Evolutionary conservation across 2,888 invertebrate species (phyloP).

Genomic region (Archaeoteleia sp.): DNA sequence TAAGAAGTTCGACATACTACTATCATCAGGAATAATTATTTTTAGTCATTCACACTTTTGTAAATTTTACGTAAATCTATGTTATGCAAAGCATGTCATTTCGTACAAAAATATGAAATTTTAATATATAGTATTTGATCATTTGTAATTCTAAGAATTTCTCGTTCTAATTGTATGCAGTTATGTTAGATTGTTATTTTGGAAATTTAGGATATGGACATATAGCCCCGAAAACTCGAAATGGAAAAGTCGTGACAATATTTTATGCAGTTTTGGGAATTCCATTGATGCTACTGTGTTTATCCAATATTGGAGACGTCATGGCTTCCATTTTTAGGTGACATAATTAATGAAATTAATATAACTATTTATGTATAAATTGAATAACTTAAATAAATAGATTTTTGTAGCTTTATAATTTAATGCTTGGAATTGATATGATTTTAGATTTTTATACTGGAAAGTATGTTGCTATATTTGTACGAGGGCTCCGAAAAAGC

Average conservation of each 20-base stretch:
- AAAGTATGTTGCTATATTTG: conserved; percentile 93
- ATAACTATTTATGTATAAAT: too few species aligned
- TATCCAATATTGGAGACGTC: conserved; percentile 95
- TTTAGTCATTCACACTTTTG: too few species aligned
- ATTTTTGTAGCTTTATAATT: conserved; percentile 83
- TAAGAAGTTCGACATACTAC: too few species aligned
- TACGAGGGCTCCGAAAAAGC: conserved; percentile 84
- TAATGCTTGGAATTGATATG: neutral
- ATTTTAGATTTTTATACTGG: conserved; percentile 91
- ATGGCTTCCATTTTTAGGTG: conserved; percentile 93
- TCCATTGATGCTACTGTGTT: conserved; percentile 94
- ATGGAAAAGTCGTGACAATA: conserved; percentile 95
- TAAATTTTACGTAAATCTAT: too few species aligned
- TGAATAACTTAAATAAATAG: neutral
- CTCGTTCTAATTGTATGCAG: too few species aligned
- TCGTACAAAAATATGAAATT: too few species aligned
- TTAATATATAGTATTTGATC: conserved; percentile 6
- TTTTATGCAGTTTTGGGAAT: conserved; percentile 97
- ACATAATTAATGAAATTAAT: neutral
- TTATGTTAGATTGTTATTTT: neutral
- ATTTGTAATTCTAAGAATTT: too few species aligned
- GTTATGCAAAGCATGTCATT: too few species aligned
- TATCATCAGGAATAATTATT: too few species aligned
- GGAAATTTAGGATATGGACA: conserved; percentile 89
- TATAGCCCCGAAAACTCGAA: conserved; percentile 94